phyloP scores from a whole-genome alignment of 2,113 vertebrate genomes.

The Nycticorax nycticorax region DNA sequence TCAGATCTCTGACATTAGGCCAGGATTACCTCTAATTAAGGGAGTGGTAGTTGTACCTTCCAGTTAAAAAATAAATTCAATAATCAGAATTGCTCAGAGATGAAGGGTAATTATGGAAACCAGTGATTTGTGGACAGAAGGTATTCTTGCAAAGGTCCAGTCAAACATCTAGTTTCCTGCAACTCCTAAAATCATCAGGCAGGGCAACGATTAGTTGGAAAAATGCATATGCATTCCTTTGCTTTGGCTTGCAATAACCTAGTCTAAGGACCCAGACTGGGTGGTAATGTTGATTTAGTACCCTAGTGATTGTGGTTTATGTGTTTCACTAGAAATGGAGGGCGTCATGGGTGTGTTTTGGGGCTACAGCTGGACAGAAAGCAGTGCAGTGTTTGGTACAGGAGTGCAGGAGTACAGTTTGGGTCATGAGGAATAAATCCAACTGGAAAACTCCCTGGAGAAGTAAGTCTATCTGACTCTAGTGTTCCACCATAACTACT shows the following conservation, averaged over 20 bases:
- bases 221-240: background rate
- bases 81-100: background rate
- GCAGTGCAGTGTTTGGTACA: background rate
- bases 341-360: background rate
- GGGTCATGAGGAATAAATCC: background rate
- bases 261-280: background rate
- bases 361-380: background rate
- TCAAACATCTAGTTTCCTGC: background rate
- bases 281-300: background rate
- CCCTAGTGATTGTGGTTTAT: background rate
- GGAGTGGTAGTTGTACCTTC: background rate
- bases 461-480: background rate
- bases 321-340: background rate
- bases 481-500: background rate
- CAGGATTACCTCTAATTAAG: background rate
- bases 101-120: background rate
- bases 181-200: background rate
- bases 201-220: background rate
- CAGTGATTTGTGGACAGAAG: background rate
- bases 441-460: background rate
- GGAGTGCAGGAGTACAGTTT: background rate
- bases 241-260: background rate
- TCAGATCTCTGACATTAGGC: background rate
- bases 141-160: background rate
- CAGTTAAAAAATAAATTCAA: background rate